phyloP scores from a whole-genome alignment of 2,797 vertebrate genomes.

The Triplophysa yarkandensis region DNA sequence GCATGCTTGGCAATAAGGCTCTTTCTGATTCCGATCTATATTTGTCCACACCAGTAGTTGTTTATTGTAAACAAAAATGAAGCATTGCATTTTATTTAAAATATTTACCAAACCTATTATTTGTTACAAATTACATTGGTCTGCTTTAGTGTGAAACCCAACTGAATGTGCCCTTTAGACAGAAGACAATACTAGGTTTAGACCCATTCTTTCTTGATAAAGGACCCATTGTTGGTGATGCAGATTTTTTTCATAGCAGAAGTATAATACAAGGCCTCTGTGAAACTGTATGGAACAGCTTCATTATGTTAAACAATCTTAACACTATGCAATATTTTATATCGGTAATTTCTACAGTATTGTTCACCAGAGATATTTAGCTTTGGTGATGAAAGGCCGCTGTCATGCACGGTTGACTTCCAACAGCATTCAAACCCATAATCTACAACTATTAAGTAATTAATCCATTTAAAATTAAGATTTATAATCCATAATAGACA shows the following conservation, averaged over 20 bases:
- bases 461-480: too few species aligned
- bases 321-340: too few species aligned
- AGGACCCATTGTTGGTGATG: slow-evolving; percentile 16
- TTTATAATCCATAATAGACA: too few species aligned
- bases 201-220: slow-evolving; percentile 24
- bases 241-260: slow-evolving; percentile 7
- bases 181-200: slow-evolving; percentile 7
- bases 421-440: neutral
- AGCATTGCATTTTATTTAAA: neutral
- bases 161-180: too few species aligned
- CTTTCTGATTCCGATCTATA: too few species aligned
- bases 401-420: neutral
- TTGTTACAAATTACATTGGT: neutral
- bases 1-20: too few species aligned
- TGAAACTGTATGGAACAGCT: neutral
- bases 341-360: neutral
- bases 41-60: neutral
- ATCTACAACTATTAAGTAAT: too few species aligned
- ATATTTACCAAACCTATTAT: neutral
- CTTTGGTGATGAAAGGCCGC: too few species aligned
- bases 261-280: neutral
- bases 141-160: neutral
- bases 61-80: neutral
- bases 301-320: neutral
- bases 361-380: neutral